Evolutionary conservation across 2,888 invertebrate species (phyloP).

Genomic region (Chrysina gloriosa): DNA sequence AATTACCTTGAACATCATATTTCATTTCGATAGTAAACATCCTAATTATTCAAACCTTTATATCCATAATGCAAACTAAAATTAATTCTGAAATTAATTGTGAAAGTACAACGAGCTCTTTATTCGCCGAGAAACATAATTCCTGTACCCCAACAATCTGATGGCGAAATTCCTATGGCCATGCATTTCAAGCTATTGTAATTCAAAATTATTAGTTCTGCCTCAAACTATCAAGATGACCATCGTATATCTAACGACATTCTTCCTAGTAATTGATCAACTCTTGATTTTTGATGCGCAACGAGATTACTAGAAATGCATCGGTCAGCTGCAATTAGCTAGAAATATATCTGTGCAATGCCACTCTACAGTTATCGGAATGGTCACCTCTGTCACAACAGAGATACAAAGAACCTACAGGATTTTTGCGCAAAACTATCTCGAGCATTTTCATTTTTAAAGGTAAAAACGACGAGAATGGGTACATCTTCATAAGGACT

Average conservation of each 20-base stretch:
- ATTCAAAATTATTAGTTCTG: too few relatives aligned
- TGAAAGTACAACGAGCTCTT: too few relatives aligned
- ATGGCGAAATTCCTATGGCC: too few relatives aligned
- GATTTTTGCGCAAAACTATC: slow-evolving; percentile 23
- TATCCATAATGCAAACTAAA: too few relatives aligned
- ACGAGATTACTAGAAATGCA: slow-evolving; percentile 15
- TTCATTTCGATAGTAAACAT: too few relatives aligned
- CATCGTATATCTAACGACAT: background rate
- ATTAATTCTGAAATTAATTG: too few relatives aligned
- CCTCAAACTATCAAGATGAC: background rate
- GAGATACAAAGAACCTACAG: slow-evolving; percentile 22
- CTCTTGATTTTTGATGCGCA: slow-evolving; percentile 24
- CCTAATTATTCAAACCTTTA: too few relatives aligned
- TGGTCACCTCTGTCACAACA: background rate
- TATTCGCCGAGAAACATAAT: too few relatives aligned
- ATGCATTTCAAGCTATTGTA: too few relatives aligned
- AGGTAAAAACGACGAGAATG: slow-evolving; percentile 23
- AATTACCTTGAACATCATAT: too few relatives aligned
- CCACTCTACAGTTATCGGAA: background rate
- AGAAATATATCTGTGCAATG: slow-evolving; percentile 20
- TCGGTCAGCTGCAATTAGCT: slow-evolving; percentile 8
- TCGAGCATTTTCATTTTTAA: slow-evolving; percentile 17
- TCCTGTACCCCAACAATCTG: too few relatives aligned
- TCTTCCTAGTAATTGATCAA: background rate
- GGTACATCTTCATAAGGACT: slow-evolving; percentile 33